Conservation (phyloP, 1,140 invertebrate genomes). For the Macrosteles quadrilineatus region DNA sequence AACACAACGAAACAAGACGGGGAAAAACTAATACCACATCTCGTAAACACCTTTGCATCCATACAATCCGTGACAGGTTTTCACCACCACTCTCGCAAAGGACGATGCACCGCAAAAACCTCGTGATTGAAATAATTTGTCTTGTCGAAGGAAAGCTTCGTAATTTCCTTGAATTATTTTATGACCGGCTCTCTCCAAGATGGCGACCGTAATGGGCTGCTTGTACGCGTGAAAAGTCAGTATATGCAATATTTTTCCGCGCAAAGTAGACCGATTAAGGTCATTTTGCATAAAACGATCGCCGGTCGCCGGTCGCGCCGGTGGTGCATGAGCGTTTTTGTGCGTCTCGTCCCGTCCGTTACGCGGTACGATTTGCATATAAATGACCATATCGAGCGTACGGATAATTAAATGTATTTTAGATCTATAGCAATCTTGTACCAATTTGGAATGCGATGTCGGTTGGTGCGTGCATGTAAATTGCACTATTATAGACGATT, state of each 20-base stretch:
- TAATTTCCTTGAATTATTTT: constrained; percentile 24
- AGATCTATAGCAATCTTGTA: constrained; percentile 27
- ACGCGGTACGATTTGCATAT: neutral
- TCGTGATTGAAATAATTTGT: constrained; percentile 21
- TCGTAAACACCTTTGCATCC: too few species aligned
- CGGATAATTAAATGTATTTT: constrained; percentile 27
- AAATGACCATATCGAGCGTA: constrained; percentile 12
- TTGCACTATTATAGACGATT: constrained; percentile 27
- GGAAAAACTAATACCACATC: too few species aligned
- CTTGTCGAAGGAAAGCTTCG: constrained; percentile 13
- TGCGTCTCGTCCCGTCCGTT: neutral
- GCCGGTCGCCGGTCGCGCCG: neutral
- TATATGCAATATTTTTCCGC: constrained; percentile 2
- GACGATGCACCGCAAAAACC: neutral
- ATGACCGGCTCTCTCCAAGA: neutral
- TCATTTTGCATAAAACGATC: constrained; percentile 3
- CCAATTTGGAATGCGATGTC: constrained; percentile 22
- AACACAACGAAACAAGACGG: too few species aligned
- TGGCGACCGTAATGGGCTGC: neutral
- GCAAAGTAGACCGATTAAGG: constrained; percentile 4
- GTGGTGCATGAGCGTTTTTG: too few species aligned
- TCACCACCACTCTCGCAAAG: too few species aligned
- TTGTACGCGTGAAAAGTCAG: neutral
- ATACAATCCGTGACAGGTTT: too few species aligned
- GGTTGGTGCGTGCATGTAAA: constrained; percentile 16